These are phyloP conservation scores for Rhinolophus sinicus DNA, from an alignment of 2,113 vertebrate genomes.

Conservation along the genomic window DNA sequence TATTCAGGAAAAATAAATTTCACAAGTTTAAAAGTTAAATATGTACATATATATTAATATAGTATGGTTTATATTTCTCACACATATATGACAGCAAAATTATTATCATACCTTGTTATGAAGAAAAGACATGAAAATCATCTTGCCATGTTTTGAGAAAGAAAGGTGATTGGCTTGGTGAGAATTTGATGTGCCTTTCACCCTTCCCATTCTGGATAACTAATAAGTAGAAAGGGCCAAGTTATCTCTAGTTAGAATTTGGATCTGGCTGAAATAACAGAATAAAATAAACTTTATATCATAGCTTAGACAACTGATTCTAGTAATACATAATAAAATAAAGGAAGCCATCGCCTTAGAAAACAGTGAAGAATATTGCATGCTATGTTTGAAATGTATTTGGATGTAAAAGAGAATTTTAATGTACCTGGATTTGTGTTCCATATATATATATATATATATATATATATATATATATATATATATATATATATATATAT, in stretches of 20 bases:
- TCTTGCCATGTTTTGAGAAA: not conserved
- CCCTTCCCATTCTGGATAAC: not conserved
- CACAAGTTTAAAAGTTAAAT: not conserved
- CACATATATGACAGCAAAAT: not conserved
- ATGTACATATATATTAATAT: not conserved
- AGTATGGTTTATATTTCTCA: not conserved
- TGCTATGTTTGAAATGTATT: not conserved
- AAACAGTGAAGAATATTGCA: not conserved
- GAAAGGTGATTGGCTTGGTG: not conserved
- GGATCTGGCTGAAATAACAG: not conserved
- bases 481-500: no score
- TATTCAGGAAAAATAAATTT: slow-evolving; percentile 3
- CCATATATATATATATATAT: not conserved
- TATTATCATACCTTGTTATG: not conserved
- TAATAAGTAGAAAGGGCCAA: not conserved
- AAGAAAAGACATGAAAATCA: slow-evolving; percentile 20
- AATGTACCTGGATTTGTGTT: not conserved
- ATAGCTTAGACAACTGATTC: not conserved
- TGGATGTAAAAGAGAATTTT: not conserved
- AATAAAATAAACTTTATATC: slow-evolving; percentile 8
- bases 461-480: no score
- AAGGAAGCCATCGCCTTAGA: not conserved
- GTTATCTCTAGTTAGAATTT: not conserved
- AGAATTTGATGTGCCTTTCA: not conserved
- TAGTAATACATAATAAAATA: not conserved